These are phyloP conservation scores for Venustoraphidia nigricollis DNA, from an alignment of 2,888 invertebrate species.

Conservation along the genomic window DNA sequence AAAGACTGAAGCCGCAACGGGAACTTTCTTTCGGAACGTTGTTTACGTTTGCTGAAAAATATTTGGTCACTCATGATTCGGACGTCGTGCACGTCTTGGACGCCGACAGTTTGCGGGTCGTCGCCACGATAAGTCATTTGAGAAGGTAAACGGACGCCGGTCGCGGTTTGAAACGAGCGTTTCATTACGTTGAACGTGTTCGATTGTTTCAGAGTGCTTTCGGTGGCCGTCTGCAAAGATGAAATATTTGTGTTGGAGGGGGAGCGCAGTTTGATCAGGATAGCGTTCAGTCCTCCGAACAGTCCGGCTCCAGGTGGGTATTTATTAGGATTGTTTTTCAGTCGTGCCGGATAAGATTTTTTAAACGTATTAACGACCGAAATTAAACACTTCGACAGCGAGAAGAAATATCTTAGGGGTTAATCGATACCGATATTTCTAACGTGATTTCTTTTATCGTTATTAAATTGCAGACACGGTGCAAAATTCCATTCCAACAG, in stretches of 20 bases:
- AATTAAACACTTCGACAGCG: no score
- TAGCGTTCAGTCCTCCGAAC: slow-evolving; percentile 58
- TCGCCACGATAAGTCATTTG: slow-evolving; percentile 48
- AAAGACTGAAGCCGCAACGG: slow-evolving; percentile 24
- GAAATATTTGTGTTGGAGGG: slow-evolving; percentile 77
- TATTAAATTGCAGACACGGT: slow-evolving; percentile 6
- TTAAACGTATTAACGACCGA: no score
- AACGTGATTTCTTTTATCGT: neutral
- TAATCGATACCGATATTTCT: no score
- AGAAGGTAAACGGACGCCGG: slow-evolving; percentile 28
- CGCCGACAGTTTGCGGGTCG: slow-evolving; percentile 47
- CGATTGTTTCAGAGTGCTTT: slow-evolving; percentile 30
- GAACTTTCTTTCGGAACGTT: slow-evolving; percentile 50
- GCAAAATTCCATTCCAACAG: slow-evolving; percentile 7
- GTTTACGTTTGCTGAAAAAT: slow-evolving; percentile 50
- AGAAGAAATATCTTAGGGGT: no score
- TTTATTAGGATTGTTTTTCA: neutral
- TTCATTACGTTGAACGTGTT: no score
- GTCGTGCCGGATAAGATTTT: no score
- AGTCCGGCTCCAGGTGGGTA: slow-evolving; percentile 22
- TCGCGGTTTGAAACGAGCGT: no score
- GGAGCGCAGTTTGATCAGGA: slow-evolving; percentile 58
- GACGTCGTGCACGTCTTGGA: slow-evolving; percentile 59
- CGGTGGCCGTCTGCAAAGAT: slow-evolving; percentile 45
- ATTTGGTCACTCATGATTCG: slow-evolving; percentile 60